Conservation (phyloP, 1,140 invertebrate species). For the Propsilocerus akamusi region DNA sequence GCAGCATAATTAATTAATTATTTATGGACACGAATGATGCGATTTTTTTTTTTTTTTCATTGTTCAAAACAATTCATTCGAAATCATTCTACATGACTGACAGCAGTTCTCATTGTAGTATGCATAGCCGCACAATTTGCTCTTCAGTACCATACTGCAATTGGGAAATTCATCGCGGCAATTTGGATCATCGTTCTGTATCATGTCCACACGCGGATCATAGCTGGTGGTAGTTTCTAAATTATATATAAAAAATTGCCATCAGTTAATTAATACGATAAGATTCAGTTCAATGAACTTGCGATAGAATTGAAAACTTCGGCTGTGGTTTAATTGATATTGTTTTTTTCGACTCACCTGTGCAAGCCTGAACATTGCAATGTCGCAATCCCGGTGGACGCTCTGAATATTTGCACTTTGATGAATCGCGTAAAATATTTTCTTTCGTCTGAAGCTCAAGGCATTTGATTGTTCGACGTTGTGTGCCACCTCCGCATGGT, state of each 20-base stretch:
- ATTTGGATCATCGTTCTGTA: conserved; percentile 17
- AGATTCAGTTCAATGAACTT: not conserved
- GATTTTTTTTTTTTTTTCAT: too few relatives aligned
- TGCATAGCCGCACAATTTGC: conserved; percentile 57
- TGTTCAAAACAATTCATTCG: too few relatives aligned
- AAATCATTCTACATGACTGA: conserved; percentile 32
- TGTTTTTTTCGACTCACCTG: conserved; percentile 12
- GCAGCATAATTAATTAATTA: too few relatives aligned
- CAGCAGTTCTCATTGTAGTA: conserved; percentile 68
- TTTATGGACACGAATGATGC: too few relatives aligned
- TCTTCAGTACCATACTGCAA: conserved; percentile 57
- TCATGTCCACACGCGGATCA: conserved; percentile 14
- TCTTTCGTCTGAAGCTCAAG: conserved; percentile 28
- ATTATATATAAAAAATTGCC: not conserved
- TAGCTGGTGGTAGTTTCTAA: conserved; percentile 5
- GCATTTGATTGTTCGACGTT: conserved; percentile 37
- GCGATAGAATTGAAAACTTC: not conserved
- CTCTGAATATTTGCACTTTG: conserved; percentile 30
- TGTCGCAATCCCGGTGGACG: conserved; percentile 32
- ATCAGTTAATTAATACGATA: not conserved
- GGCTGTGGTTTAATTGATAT: not conserved
- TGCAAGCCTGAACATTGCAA: conserved; percentile 41
- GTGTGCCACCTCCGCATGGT: conserved; percentile 37
- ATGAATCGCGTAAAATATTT: conserved; percentile 18
- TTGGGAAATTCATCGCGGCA: conserved; percentile 55